A percentile compares a stretch with the other conserved stretches of the same genome.
Evolutionary conservation across 2,888 invertebrate genomes (phyloP).

Genomic region (Rhabditoides inermis): DNA sequence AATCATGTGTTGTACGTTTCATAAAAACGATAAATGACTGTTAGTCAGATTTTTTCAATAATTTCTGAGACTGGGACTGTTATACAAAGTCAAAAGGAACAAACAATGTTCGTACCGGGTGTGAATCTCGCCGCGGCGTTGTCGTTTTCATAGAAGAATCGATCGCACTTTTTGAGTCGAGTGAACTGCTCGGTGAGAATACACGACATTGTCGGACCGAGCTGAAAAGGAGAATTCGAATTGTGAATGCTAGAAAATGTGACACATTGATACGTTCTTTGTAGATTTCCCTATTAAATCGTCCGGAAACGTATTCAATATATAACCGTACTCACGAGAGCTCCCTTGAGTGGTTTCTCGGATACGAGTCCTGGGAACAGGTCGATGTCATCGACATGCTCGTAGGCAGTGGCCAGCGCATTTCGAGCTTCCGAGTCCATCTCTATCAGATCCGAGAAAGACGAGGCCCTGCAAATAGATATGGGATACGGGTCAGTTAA

Average conservation of each 20-base stretch:
- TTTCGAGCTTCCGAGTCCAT: slow-evolving; percentile 63
- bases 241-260: no score
- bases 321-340: slow-evolving; percentile 56
- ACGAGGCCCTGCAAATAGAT: no score
- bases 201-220: slow-evolving; percentile 90
- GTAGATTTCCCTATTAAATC: no score
- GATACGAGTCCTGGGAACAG: slow-evolving; percentile 92
- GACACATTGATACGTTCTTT: no score
- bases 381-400: slow-evolving; percentile 82
- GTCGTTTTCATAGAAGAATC: slow-evolving; percentile 74
- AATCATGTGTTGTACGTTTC: no score
- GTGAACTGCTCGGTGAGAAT: slow-evolving; percentile 77
- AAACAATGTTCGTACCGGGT: slow-evolving; percentile 53
- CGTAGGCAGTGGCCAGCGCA: slow-evolving; percentile 48
- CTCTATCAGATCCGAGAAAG: slow-evolving; percentile 73
- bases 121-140: slow-evolving; percentile 47
- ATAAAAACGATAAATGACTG: not conserved
- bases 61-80: no score
- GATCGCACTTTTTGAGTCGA: slow-evolving; percentile 68
- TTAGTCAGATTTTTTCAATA: not conserved
- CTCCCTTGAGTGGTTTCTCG: slow-evolving; percentile 70
- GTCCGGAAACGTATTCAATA: no score
- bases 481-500: no score
- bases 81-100: no score
- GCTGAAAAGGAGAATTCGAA: no score